phyloP scores from a whole-genome alignment of 2,797 vertebrate species.

The Tenualosa ilisha region DNA sequence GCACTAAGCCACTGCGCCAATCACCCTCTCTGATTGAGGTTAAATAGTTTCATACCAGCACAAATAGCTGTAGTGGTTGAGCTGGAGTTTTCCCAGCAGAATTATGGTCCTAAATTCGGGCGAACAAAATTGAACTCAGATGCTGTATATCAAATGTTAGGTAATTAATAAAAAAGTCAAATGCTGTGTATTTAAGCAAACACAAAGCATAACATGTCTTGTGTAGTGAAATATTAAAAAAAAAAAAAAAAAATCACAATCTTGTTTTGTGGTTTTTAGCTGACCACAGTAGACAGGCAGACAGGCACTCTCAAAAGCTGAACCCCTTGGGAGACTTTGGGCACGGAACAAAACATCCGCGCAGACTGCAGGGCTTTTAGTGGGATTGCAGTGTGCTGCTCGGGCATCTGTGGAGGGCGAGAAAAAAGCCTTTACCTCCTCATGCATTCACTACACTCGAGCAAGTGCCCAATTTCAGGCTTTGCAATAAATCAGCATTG shows the following conservation, averaged over 20 bases:
- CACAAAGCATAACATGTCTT: background rate
- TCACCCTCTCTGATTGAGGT: background rate
- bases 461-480: slow-evolving; percentile 7
- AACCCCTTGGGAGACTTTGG: background rate
- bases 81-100: background rate
- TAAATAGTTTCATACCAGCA: background rate
- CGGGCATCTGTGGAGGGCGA: slow-evolving; percentile 18
- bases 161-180: background rate
- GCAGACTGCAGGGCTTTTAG: slow-evolving; percentile 15
- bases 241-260: background rate
- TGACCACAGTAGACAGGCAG: background rate
- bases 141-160: background rate
- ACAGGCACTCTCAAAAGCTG: background rate
- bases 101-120: background rate
- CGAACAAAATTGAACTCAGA: background rate
- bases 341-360: slow-evolving; percentile 8
- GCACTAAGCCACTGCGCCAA: background rate
- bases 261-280: background rate
- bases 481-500: slow-evolving; percentile 14
- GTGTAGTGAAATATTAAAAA: background rate
- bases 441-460: background rate
- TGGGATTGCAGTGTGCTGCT: background rate
- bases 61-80: background rate
- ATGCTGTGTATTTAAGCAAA: background rate
- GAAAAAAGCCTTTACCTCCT: background rate